Percentiles rank a stretch among this genome's conserved stretches.
Conservation (phyloP, 2,113 vertebrate species). For the Stercorarius parasiticus region DNA sequence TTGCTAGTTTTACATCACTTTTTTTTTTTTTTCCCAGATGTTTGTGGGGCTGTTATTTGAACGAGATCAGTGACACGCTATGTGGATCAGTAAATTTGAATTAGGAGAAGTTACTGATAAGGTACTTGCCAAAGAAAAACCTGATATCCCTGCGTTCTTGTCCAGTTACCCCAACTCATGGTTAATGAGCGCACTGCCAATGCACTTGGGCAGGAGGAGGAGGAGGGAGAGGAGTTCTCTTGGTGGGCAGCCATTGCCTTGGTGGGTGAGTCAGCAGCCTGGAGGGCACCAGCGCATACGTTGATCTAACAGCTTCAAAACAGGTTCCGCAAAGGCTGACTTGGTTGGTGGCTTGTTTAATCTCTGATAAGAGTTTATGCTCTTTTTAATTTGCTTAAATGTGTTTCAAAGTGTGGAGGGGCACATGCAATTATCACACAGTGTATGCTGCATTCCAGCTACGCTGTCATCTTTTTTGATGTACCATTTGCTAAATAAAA, state of each 20-base stretch:
- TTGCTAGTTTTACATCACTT: background rate
- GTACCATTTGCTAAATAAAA: background rate
- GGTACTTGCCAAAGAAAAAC: background rate
- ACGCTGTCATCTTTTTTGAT: background rate
- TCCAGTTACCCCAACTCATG: rapidly evolving
- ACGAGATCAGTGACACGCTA: too few species aligned
- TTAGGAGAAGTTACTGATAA: background rate
- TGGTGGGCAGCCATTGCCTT: background rate
- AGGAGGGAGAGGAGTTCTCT: background rate
- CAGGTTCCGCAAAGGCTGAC: background rate
- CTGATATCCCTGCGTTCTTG: background rate
- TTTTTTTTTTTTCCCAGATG: background rate
- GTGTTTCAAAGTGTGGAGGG: background rate
- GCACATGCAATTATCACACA: background rate
- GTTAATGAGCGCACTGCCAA: rapidly evolving
- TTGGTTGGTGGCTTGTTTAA: background rate
- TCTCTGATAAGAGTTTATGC: background rate
- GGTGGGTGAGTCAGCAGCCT: background rate
- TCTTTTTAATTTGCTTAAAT: background rate
- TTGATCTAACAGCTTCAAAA: background rate
- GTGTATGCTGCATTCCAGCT: background rate
- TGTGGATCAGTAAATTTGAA: background rate
- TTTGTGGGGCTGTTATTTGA: background rate
- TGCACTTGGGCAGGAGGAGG: rapidly evolving
- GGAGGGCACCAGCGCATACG: background rate